Evolutionary conservation across 2,797 vertebrate genomes (phyloP).

Genomic region (Molossus molossus): DNA sequence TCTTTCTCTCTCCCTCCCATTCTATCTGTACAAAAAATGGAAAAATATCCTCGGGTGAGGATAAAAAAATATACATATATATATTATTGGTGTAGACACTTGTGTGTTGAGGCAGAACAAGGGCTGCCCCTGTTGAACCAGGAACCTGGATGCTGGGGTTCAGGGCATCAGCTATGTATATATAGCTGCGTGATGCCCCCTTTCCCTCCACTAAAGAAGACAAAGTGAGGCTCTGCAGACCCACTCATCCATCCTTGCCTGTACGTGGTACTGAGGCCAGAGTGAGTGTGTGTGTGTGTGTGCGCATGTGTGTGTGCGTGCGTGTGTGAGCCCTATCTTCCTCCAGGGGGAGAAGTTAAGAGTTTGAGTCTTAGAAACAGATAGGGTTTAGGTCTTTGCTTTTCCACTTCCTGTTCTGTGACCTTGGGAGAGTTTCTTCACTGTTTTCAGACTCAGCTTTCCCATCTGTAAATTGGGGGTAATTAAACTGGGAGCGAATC

Average conservation of each 20-base stretch:
- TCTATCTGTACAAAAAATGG: too few species aligned
- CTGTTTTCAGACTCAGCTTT: slow-evolving; percentile 46
- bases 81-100: neutral
- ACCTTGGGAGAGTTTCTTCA: slow-evolving; percentile 14
- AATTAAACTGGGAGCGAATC: neutral
- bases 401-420: neutral
- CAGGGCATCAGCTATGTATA: neutral
- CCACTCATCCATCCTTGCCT: neutral
- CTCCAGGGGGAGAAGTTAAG: neutral
- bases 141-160: neutral
- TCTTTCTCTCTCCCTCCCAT: too few species aligned
- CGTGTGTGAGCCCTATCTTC: too few species aligned
- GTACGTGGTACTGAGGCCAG: neutral
- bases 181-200: neutral
- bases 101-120: neutral
- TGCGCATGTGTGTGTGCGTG: too few species aligned
- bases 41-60: too few species aligned
- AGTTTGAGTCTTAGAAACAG: slow-evolving; percentile 48
- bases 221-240: neutral
- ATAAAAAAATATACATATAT: too few species aligned
- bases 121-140: neutral
- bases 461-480: neutral
- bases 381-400: neutral
- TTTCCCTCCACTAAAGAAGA: neutral
- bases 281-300: neutral